phyloP scores from a whole-genome alignment of 2,888 invertebrate genomes.

The Aleiodes alternator region DNA sequence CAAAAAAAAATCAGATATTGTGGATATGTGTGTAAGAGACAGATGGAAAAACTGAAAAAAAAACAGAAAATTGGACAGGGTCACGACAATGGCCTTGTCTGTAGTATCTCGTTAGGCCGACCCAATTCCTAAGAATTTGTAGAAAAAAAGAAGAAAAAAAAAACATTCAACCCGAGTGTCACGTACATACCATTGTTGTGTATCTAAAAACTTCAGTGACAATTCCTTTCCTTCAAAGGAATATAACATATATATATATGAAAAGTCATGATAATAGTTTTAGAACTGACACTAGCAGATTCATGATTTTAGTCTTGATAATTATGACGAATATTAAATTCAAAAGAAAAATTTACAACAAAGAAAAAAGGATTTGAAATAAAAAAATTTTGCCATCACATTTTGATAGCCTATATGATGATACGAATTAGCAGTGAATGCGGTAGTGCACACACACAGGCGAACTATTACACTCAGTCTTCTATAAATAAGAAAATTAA shows the following conservation, averaged over 20 bases:
- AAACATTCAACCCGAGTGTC: conserved; percentile 4
- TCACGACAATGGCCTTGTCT: conserved; percentile 33
- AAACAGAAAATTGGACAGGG: conserved; percentile 25
- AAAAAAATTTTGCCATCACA: neutral
- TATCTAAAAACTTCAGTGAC: conserved; percentile 25
- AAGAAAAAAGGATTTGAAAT: neutral
- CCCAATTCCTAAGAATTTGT: conserved; percentile 20
- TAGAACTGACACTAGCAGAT: conserved; percentile 13
- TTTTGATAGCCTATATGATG: conserved; percentile 22
- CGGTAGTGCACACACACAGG: conserved; percentile 27
- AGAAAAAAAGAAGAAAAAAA: neutral
- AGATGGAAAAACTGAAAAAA: conserved; percentile 8
- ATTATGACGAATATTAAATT: neutral
- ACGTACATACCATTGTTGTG: conserved; percentile 23
- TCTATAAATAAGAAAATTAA: conserved; percentile 38
- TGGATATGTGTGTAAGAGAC: conserved; percentile 15
- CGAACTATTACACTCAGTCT: conserved; percentile 39
- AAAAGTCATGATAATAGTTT: neutral
- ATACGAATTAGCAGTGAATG: neutral
- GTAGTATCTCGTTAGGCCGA: conserved; percentile 28
- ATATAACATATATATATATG: neutral
- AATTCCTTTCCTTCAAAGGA: neutral
- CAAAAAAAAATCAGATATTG: neutral
- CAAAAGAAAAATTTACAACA: neutral
- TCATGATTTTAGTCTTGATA: conserved; percentile 20